Conservation (phyloP, 2,797 vertebrate species). For the Hirundo rustica region DNA sequence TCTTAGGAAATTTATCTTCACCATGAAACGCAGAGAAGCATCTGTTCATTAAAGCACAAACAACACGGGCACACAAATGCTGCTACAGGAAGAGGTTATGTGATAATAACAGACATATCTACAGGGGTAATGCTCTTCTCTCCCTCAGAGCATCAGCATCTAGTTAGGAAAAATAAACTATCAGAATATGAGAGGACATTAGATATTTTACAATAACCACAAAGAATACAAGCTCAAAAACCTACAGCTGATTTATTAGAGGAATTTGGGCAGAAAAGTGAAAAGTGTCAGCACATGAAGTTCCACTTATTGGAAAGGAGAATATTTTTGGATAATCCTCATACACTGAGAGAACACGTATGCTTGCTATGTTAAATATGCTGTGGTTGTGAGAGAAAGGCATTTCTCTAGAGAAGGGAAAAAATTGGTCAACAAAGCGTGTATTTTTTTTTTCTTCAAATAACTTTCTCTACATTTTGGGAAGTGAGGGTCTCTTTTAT, state of each 20-base stretch:
- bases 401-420: background rate
- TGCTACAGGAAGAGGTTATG: slow-evolving; percentile 2
- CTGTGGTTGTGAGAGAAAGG: background rate
- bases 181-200: background rate
- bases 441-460: background rate
- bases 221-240: background rate
- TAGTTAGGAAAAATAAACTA: background rate
- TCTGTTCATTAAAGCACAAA: slow-evolving; percentile 36
- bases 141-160: background rate
- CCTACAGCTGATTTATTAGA: background rate
- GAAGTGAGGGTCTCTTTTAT: background rate
- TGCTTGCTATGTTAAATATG: background rate
- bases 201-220: background rate
- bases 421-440: background rate
- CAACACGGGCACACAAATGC: background rate
- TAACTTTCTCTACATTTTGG: background rate
- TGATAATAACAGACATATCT: background rate
- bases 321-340: background rate
- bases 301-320: background rate
- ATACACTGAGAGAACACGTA: background rate
- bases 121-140: background rate
- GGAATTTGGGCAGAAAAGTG: background rate
- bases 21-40: background rate
- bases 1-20: slow-evolving; percentile 17
- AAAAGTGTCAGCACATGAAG: background rate